Percentiles rank a stretch among this genome's conserved stretches.
Conservation (phyloP, 2,888 invertebrate genomes). For the Xestia ashworthii region DNA sequence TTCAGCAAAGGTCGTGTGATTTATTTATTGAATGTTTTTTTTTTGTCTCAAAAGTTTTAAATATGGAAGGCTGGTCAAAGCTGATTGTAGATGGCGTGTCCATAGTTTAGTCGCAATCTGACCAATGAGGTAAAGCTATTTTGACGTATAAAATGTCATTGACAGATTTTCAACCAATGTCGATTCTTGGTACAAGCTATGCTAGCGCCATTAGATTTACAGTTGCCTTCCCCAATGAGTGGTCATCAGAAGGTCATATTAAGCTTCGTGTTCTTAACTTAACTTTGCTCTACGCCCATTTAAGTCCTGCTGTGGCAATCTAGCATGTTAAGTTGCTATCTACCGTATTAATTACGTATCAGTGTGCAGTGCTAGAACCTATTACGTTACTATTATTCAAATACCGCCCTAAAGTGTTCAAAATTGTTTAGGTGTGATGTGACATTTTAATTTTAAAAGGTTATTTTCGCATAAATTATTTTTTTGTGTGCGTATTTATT, state of each 20-base stretch:
- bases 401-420: background rate
- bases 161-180: background rate
- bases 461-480: background rate
- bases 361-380: conserved; percentile 30
- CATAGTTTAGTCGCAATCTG: background rate
- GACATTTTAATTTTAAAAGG: background rate
- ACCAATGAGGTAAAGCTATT: background rate
- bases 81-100: background rate
- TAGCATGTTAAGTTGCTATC: conserved; percentile 56
- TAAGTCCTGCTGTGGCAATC: conserved; percentile 54
- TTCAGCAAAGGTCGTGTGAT: background rate
- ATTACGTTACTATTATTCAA: conserved; percentile 26
- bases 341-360: conserved; percentile 31
- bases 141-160: background rate
- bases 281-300: conserved; percentile 39
- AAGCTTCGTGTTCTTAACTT: conserved; percentile 25
- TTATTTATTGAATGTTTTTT: background rate
- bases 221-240: background rate
- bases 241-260: background rate
- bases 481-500: conserved; percentile 32
- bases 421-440: conserved; percentile 8
- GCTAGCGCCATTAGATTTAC: background rate
- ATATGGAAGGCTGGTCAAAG: background rate
- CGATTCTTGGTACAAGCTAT: background rate
- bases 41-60: background rate